Evolutionary conservation across 1,140 invertebrate genomes (phyloP), one percentile per base, ranked within the genome.

Genomic region (Hydropsyche tenuis): DNA sequence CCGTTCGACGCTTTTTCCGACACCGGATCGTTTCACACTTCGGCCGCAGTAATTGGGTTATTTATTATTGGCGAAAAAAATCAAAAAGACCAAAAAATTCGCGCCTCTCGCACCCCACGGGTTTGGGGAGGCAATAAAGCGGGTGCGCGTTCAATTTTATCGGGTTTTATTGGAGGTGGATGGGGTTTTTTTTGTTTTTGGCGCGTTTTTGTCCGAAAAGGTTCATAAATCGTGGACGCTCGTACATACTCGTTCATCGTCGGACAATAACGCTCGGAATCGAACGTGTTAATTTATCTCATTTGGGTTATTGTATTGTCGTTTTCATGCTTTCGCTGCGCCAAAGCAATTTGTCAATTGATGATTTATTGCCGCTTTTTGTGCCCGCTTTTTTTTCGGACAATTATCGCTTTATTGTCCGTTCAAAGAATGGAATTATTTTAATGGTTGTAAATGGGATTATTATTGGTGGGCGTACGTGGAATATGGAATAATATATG

Each of bases 171-270:
- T n/a, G 51, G n/a, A 16, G n/a, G n/a, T n/a, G n/a, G n/a, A 37
- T 37, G 30, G 3, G 30, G 9, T 60, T 60, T 60, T 60, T 22
- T 60, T 12, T 25, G 12, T 25, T 11, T 60, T 60, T 60, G n/a
- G n/a, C n/a, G 23, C 3, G 56, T 6, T 11, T 22, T 20, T 23
- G 56, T 20, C 11, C 18, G 22, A 53, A 20, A 20, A 18, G 56
- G 56, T 60, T 60, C 56, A 60, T 60, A 60, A 60, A 60, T 60
- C 56, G 56, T n/a, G n/a, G n/a, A n/a, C n/a, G n/a, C n/a, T n/a
- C n/a, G n/a, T n/a, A n/a, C n/a, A n/a, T n/a, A 16, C 18, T 20
- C 22, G 22, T 20, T n/a, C 51, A 25, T 60, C 56, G 56, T 25
- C 22, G 23, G 22, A 22, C 56, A 60, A 60, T 60, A 60, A 25